Base-by-base conservation (phyloP, 2,113 vertebrate species). In the Hippopotamus amphibius region DNA sequence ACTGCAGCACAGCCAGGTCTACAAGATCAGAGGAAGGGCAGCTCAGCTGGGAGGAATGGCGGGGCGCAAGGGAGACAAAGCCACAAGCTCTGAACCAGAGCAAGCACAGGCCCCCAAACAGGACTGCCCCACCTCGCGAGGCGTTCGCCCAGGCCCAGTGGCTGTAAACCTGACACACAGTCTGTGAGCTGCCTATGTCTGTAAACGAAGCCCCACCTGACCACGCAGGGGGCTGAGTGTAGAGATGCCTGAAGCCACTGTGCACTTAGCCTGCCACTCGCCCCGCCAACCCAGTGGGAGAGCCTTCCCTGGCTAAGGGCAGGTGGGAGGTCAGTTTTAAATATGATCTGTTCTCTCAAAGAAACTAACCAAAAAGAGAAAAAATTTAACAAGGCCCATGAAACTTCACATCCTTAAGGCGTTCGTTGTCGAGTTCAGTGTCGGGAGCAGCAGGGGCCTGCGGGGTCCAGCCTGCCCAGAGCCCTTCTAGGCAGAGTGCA, bases 401-500 rank as follows among this genome's bases (percentile, higher is more conserved):
- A 98, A 98, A 93, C 93, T 97, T 98, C 97, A 96, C 97, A 98
- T 98, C 98, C 98, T 98, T 99, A 99, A 99, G 98, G 99, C 98
- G 55, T 97, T 92, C 46, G 53, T 30, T 87, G 93, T 88, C 85
- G 2, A 97, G 98, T 96, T 88, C 95, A 86, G 86, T 76, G 87
- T 82, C 89, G 90, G 84, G 77, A 98, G 92, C 96, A 96, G 72
- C 68, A 1, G 53, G 79, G 88, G 92, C 92, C 48, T 4, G 28
- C 87, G 53, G 91, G 81, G 90, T 37, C 69, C 90, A 48, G 88
- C 37, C 43, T 21, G 30, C 65, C 74, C 43, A 37, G 74, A 48
- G 65, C 13, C 77, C 41, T 92, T 98, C 98, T 99, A 99, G 30
- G 99, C 99, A 26, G 99, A 99, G 89, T 99, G 99, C 96, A 99